Base-by-base conservation (phyloP, 2,888 invertebrate species). In the Tetragonisca angustula region DNA sequence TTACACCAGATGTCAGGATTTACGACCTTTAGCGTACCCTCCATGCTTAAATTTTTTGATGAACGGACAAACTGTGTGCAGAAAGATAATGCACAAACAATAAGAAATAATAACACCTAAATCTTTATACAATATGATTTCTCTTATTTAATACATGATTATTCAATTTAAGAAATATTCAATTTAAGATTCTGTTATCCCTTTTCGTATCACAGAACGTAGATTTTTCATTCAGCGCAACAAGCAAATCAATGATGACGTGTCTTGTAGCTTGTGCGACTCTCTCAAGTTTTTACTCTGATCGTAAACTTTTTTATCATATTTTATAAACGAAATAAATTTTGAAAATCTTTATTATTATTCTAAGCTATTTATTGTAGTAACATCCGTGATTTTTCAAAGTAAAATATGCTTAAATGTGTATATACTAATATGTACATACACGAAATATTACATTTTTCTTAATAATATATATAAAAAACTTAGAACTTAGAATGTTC, bases 31-130 rank as follows among this genome's bases (percentile, higher is more conserved):
- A 27, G 19, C 19, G 50, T 68, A n/a, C 36, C 54, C 43, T 52
- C 52, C 54, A 54, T 54, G 43, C 65, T 65, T 74, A 24, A 74
- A 65, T 65, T 64, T 54, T 64, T 74, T 65, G 62, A 74, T 52
- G n/a, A 74, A 64, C 32, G 24, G 4, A 11, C 19, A 52, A 36
- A 36, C 36, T 43, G 19, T 65, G 19, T 19, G 21, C 43, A 24
- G 21, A 24, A 24, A 32, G 19, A 52, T 43, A 65, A 65, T 50
- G 19, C 19, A 49, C 11, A 19, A 50, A 68, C 27, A 68, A 68
- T 5, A 27, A 68, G 19, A 19, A 68, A 50, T 68, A 68, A 19
- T 50, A 50, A 27, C 19, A 11, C 19, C 0, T 5, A 50, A 27
- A 68, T 27, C 50, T 27, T 43, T 19, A 15, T 11, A 19, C 2